Evolutionary conservation across 2,797 vertebrate genomes (phyloP).

Genomic region (Adrianichthys oophorus): DNA sequence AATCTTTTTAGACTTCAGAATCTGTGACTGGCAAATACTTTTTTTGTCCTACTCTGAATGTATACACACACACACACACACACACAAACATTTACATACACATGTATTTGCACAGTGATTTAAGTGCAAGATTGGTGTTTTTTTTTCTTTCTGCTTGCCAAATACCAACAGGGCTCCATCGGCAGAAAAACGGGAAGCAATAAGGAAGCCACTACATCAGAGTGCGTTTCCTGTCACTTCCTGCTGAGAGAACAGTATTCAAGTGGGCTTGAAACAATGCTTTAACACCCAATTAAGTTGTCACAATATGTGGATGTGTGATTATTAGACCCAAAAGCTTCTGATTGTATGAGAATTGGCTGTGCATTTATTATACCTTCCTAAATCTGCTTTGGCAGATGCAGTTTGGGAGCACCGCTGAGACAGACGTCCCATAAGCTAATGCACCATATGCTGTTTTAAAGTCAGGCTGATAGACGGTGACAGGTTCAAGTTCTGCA

Average conservation of each 20-base stretch:
- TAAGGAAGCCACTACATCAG: slow-evolving; percentile 67
- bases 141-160: slow-evolving; percentile 31
- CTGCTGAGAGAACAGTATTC: slow-evolving; percentile 8
- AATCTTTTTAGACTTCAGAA: too few species aligned
- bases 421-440: slow-evolving; percentile 71
- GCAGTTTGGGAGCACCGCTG: slow-evolving; percentile 54
- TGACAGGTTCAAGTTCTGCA: slow-evolving; percentile 31
- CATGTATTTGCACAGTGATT: too few species aligned
- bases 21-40: too few species aligned
- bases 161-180: slow-evolving; percentile 39
- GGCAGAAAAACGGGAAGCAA: slow-evolving; percentile 73
- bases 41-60: too few species aligned
- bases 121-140: background rate
- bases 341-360: slow-evolving; percentile 13
- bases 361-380: slow-evolving; percentile 26
- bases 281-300: slow-evolving; percentile 25
- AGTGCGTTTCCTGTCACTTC: slow-evolving; percentile 52
- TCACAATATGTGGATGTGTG: background rate
- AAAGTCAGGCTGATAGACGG: slow-evolving; percentile 42
- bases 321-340: slow-evolving; percentile 4
- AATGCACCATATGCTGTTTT: slow-evolving; percentile 70
- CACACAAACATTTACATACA: too few species aligned
- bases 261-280: slow-evolving; percentile 14
- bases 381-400: slow-evolving; percentile 57
- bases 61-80: too few species aligned